These are phyloP conservation scores for Panagrolaimus sp. DNA, from an alignment of 1,140 invertebrate genomes.

Conservation along the genomic window DNA sequence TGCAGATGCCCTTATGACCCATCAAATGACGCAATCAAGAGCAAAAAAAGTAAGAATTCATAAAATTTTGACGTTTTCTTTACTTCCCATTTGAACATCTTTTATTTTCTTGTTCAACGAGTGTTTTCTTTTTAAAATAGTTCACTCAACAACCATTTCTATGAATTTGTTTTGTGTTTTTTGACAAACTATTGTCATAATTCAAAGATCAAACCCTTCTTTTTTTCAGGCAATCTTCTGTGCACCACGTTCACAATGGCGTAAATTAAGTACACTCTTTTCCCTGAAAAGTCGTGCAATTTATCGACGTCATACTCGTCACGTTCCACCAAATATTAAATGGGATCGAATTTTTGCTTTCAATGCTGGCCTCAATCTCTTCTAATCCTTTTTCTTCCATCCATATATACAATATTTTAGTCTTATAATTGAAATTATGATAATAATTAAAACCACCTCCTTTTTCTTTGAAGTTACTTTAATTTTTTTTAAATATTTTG, in stretches of 20 bases:
- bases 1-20: slow-evolving; percentile 29
- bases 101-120: background rate
- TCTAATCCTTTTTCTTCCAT: slow-evolving; percentile 26
- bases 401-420: background rate
- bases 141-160: background rate
- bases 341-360: slow-evolving; percentile 43
- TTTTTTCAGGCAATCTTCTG: slow-evolving; percentile 35
- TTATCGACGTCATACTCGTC: slow-evolving; percentile 42
- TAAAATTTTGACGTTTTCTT: background rate
- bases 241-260: slow-evolving; percentile 29
- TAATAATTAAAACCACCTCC: too few species aligned
- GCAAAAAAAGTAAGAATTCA: slow-evolving; percentile 30
- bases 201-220: background rate
- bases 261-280: slow-evolving; percentile 24
- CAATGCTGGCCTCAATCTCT: slow-evolving; percentile 46
- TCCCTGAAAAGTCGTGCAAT: slow-evolving; percentile 31
- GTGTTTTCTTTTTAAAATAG: background rate
- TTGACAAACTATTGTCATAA: background rate
- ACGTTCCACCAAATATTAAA: slow-evolving; percentile 39
- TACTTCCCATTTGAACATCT: background rate
- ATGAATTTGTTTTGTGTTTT: slow-evolving; percentile 2
- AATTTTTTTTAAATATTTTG: too few species aligned
- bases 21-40: slow-evolving; percentile 20
- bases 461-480: too few species aligned
- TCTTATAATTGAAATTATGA: too few species aligned